These are phyloP conservation scores for Egretta garzetta DNA, from an alignment of 2,113 vertebrate species.

Conservation along the genomic window DNA sequence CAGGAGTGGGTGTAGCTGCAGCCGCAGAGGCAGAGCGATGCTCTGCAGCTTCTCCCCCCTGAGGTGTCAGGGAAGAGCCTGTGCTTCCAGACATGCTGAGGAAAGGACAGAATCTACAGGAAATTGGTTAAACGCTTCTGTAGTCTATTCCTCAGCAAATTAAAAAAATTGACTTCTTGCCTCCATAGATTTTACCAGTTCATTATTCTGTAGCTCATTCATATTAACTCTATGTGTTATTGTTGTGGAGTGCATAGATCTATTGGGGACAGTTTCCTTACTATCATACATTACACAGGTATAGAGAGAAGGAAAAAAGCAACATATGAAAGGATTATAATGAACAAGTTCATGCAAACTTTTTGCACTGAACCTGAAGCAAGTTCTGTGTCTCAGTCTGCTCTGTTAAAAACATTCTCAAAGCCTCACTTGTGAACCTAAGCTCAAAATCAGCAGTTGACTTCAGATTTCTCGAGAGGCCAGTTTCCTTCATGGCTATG, in stretches of 20 bases:
- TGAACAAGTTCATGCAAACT: background rate
- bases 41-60: background rate
- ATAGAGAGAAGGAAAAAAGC: background rate
- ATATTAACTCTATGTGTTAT: background rate
- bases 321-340: background rate
- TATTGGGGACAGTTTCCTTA: background rate
- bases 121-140: background rate
- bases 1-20: constrained; percentile 3
- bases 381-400: background rate
- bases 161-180: background rate
- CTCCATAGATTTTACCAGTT: background rate
- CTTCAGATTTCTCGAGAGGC: background rate
- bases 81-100: background rate
- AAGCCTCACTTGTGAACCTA: background rate
- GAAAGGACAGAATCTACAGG: background rate
- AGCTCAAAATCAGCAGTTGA: background rate
- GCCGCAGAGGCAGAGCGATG: background rate
- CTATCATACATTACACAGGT: background rate
- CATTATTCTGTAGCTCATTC: background rate
- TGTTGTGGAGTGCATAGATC: background rate
- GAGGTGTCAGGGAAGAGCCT: background rate
- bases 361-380: background rate
- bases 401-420: background rate
- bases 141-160: background rate
- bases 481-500: background rate